Evolutionary conservation across 2,797 vertebrate genomes (phyloP).

Genomic region (Hylomyscus alleni): DNA sequence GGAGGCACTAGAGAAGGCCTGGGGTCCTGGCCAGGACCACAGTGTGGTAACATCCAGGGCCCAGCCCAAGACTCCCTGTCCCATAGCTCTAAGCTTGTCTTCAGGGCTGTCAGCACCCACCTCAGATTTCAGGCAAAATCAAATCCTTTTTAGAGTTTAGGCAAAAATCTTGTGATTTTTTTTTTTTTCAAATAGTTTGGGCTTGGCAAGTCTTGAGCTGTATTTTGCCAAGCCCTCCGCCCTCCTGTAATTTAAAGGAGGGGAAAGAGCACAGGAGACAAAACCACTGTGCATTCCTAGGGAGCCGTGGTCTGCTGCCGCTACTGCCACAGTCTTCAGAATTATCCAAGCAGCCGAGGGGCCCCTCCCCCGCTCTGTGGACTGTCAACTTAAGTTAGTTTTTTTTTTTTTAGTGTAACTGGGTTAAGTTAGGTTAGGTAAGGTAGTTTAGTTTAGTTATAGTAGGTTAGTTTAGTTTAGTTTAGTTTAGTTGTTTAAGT

Average conservation of each 20-base stretch:
- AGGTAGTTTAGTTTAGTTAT: background rate
- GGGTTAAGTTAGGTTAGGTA: background rate
- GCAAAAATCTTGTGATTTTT: constrained; percentile 53
- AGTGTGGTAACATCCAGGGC: background rate
- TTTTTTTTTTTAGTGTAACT: background rate
- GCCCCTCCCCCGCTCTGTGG: rapidly evolving
- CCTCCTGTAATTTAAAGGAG: constrained; percentile 76
- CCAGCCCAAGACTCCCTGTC: rapidly evolving
- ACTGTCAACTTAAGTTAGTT: background rate
- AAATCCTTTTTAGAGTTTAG: constrained; percentile 59
- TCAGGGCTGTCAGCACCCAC: background rate
- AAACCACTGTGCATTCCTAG: constrained; percentile 63
- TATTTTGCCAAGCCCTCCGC: constrained; percentile 60
- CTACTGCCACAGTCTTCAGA: background rate
- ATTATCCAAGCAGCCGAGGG: rapidly evolving
- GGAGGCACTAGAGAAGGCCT: rapidly evolving
- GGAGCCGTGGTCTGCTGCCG: background rate
- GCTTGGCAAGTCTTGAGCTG: constrained; percentile 68
- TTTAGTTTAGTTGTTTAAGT: background rate
- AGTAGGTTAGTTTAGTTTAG: background rate
- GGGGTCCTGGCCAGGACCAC: background rate
- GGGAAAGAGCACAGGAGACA: constrained; percentile 25
- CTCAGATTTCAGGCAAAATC: constrained; percentile 53
- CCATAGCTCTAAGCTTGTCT: background rate
- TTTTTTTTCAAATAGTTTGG: constrained; percentile 72